These are phyloP conservation scores for Accipiter virgatus DNA, from an alignment of 2,113 vertebrate species.

Conservation along the genomic window DNA sequence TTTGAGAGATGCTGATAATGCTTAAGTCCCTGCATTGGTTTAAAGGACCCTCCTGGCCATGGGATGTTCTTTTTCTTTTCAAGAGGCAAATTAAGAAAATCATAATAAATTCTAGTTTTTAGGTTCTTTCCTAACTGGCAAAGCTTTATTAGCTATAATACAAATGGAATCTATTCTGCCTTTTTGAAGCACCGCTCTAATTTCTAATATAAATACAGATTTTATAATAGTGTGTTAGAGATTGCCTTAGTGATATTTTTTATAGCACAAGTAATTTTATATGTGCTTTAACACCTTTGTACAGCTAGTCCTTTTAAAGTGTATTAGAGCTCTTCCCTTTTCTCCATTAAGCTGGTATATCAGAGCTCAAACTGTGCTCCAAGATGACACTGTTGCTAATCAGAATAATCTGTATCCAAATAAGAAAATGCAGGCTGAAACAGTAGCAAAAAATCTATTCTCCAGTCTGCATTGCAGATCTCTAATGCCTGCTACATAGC, in stretches of 20 bases:
- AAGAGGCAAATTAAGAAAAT: not conserved
- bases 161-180: not conserved
- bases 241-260: not conserved
- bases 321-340: not conserved
- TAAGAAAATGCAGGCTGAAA: conserved; percentile 12
- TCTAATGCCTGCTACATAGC: not conserved
- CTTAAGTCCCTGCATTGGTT: not conserved
- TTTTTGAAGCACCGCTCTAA: not conserved
- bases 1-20: not conserved
- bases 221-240: not conserved
- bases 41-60: not conserved
- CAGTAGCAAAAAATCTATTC: not conserved
- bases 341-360: not conserved
- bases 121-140: not conserved
- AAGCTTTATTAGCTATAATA: not conserved
- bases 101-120: not conserved
- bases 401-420: not conserved
- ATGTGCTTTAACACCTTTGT: not conserved
- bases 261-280: not conserved
- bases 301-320: not conserved
- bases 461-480: not conserved
- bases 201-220: not conserved
- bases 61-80: not conserved
- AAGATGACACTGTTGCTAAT: not conserved
- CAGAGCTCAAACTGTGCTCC: not conserved